Percentiles rank a stretch among this genome's conserved stretches.
phyloP scores from a whole-genome alignment of 2,113 vertebrate genomes.

The Trogon melanurus region DNA sequence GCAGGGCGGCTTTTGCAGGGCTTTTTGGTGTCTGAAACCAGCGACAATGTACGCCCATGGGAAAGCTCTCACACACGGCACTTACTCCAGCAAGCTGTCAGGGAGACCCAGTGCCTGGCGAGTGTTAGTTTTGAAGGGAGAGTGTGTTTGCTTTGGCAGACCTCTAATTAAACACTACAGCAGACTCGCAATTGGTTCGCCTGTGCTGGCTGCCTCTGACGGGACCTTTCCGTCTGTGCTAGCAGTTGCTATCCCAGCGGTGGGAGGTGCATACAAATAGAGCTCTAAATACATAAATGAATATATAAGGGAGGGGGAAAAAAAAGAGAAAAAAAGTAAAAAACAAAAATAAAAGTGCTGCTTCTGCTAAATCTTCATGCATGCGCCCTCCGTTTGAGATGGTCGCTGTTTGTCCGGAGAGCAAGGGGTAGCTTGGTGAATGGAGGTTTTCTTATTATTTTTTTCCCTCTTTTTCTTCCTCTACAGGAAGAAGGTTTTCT shows the following conservation, averaged over 20 bases:
- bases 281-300: not conserved
- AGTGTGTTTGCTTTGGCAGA: not conserved
- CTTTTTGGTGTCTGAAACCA: not conserved
- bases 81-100: not conserved
- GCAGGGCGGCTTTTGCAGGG: not conserved
- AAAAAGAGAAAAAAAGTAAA: not conserved
- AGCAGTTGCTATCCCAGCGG: not conserved
- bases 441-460: not conserved
- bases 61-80: rapidly evolving
- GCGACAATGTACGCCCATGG: not conserved
- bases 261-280: rapidly evolving
- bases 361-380: not conserved
- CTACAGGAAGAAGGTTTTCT: rapidly evolving
- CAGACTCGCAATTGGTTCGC: not conserved
- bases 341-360: no score
- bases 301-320: rapidly evolving
- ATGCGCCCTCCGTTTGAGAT: not conserved
- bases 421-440: not conserved
- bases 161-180: not conserved
- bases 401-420: not conserved
- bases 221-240: not conserved
- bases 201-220: not conserved
- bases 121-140: not conserved
- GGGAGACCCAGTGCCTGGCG: not conserved
- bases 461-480: not conserved